A percentile compares a stretch with the other conserved stretches of the same genome.
phyloP scores from a whole-genome alignment of 2,113 vertebrate genomes.

The Chloroceryle aenea region DNA sequence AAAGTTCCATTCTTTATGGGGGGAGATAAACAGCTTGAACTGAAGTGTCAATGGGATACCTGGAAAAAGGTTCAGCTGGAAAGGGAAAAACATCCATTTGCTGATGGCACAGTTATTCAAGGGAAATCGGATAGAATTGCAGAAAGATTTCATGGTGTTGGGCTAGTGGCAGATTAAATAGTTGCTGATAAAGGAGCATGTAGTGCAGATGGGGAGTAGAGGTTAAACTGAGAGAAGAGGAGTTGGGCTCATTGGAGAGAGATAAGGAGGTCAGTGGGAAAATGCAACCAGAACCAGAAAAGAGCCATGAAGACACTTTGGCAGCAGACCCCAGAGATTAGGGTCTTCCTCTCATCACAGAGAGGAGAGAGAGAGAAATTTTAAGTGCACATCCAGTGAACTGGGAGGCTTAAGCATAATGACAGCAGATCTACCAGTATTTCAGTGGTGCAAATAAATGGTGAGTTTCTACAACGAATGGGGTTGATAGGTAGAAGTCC shows the following conservation, averaged over 20 bases:
- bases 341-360: background rate
- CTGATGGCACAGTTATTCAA: background rate
- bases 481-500: background rate
- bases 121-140: background rate
- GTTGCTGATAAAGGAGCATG: background rate
- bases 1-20: accelerated
- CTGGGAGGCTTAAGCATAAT: background rate
- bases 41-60: background rate
- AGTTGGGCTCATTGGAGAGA: background rate
- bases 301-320: accelerated
- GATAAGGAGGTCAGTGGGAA: background rate
- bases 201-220: accelerated
- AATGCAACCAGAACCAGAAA: background rate
- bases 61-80: background rate
- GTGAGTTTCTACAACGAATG: background rate
- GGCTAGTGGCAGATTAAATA: background rate
- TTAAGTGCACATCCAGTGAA: background rate
- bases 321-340: background rate
- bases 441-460: background rate
- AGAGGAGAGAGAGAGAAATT: background rate
- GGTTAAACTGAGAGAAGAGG: background rate
- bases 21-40: background rate
- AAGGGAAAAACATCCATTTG: background rate
- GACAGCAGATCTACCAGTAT: background rate
- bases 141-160: background rate